Evolutionary conservation across 2,888 invertebrate species (phyloP).

Genomic region (Stegana nigrithorax): DNA sequence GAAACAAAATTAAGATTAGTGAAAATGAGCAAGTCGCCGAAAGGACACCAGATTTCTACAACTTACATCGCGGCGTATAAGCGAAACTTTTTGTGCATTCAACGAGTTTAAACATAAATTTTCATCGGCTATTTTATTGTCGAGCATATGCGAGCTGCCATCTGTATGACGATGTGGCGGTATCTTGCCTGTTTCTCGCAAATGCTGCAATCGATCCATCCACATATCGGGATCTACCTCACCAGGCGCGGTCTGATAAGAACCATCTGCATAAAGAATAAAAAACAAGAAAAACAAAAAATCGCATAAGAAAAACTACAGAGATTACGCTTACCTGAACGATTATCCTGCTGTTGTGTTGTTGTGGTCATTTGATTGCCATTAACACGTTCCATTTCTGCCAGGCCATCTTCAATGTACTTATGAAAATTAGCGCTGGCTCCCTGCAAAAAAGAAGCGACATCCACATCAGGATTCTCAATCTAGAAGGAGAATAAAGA

Average conservation of each 20-base stretch:
- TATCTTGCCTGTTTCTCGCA: slow-evolving; percentile 57
- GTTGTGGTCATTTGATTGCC: neutral
- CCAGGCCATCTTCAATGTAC: slow-evolving; percentile 68
- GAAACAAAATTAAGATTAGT: slow-evolving; percentile 1
- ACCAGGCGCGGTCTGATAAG: slow-evolving; percentile 46
- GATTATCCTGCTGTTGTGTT: slow-evolving; percentile 44
- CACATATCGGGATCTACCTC: slow-evolving; percentile 66
- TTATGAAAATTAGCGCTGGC: slow-evolving; percentile 67
- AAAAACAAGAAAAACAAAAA: neutral
- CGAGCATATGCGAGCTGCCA: slow-evolving; percentile 58
- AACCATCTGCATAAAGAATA: slow-evolving; percentile 41
- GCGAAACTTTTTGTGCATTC: slow-evolving; percentile 64
- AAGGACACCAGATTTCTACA: neutral
- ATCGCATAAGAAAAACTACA: neutral
- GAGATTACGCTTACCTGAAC: slow-evolving; percentile 41
- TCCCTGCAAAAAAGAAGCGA: slow-evolving; percentile 67
- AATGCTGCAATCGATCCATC: slow-evolving; percentile 66
- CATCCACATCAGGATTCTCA: slow-evolving; percentile 68
- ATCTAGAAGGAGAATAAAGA: slow-evolving; percentile 40
- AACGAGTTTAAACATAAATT: slow-evolving; percentile 66
- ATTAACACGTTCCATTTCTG: slow-evolving; percentile 60
- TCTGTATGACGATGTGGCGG: slow-evolving; percentile 52
- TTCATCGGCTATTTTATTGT: slow-evolving; percentile 68
- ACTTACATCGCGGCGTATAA: slow-evolving; percentile 65
- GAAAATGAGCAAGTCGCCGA: neutral